phyloP scores from a whole-genome alignment of 2,797 vertebrate species.

The Muraenolepis orangiensis region DNA sequence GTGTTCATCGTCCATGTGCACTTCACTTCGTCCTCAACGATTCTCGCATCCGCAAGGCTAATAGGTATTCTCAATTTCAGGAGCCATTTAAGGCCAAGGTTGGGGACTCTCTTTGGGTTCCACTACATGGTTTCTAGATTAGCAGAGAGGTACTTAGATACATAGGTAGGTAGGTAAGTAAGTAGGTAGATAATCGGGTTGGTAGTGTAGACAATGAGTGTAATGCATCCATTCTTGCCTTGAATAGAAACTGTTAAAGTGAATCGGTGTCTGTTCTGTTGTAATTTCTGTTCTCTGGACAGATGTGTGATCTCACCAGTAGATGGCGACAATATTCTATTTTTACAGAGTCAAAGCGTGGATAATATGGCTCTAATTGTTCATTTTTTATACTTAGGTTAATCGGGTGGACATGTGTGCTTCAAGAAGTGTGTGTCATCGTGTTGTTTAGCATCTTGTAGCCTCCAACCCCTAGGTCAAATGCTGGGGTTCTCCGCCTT shows the following conservation, averaged over 20 bases:
- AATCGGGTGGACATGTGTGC: slow-evolving; percentile 46
- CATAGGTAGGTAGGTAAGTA: slow-evolving; percentile 2
- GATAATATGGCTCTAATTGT: slow-evolving; percentile 22
- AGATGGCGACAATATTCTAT: slow-evolving; percentile 53
- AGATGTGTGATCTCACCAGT: slow-evolving; percentile 40
- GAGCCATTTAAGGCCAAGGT: slow-evolving; percentile 52
- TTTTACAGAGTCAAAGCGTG: slow-evolving; percentile 29
- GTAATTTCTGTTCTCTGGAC: slow-evolving; percentile 31
- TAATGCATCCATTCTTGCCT: slow-evolving; percentile 49
- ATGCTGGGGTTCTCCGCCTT: no score
- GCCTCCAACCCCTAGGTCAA: slow-evolving; percentile 35
- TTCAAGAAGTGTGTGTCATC: slow-evolving; percentile 54
- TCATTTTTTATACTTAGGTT: slow-evolving; percentile 49
- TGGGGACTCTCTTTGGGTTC: slow-evolving; percentile 28
- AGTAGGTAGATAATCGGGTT: slow-evolving; percentile 17
- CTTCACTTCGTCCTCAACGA: not conserved
- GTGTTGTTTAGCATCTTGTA: slow-evolving; percentile 67
- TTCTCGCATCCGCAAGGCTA: slow-evolving; percentile 5
- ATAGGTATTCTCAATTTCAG: slow-evolving; percentile 41
- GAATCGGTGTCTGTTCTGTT: slow-evolving; percentile 42
- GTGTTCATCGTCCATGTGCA: slow-evolving; percentile 21
- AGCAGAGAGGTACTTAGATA: slow-evolving; percentile 18
- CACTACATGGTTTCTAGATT: slow-evolving; percentile 30
- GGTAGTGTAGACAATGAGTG: slow-evolving; percentile 48
- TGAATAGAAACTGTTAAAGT: slow-evolving; percentile 43